Evolutionary conservation across 2,797 vertebrate genomes (phyloP).

Genomic region (Falco columbarius): DNA sequence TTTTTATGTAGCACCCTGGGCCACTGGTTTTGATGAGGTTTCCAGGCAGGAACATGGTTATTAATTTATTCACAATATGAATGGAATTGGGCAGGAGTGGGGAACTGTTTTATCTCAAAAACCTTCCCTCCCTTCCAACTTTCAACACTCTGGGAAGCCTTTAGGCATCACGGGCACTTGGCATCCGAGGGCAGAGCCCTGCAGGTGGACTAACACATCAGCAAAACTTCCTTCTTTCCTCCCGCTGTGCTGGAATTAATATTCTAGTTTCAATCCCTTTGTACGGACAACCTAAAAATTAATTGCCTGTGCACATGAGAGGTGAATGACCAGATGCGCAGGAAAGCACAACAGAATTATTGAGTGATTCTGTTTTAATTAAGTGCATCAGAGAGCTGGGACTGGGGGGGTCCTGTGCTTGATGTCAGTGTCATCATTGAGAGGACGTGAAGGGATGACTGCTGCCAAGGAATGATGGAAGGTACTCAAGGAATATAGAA

Average conservation of each 20-base stretch:
- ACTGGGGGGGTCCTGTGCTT: background rate
- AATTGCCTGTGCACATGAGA: slow-evolving; percentile 52
- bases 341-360: slow-evolving; percentile 54
- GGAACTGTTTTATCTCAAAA: slow-evolving; percentile 3
- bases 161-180: background rate
- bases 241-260: slow-evolving; percentile 27
- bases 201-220: background rate
- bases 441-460: background rate
- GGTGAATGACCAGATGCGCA: slow-evolving; percentile 46
- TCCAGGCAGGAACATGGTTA: slow-evolving; percentile 17
- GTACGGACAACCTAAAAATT: slow-evolving; percentile 39
- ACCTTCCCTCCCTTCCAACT: background rate
- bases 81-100: background rate
- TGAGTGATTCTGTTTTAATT: slow-evolving; percentile 62
- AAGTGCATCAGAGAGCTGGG: slow-evolving; percentile 43
- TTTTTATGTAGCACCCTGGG: background rate
- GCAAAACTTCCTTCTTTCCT: background rate
- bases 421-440: background rate
- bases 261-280: slow-evolving; percentile 11
- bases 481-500: slow-evolving; percentile 34
- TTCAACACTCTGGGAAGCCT: background rate
- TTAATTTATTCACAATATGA: slow-evolving; percentile 41
- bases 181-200: background rate
- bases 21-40: slow-evolving; percentile 37
- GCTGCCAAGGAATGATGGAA: slow-evolving; percentile 57